Evolutionary conservation across 2,113 vertebrate genomes (phyloP).

Genomic region (Zeus faber): DNA sequence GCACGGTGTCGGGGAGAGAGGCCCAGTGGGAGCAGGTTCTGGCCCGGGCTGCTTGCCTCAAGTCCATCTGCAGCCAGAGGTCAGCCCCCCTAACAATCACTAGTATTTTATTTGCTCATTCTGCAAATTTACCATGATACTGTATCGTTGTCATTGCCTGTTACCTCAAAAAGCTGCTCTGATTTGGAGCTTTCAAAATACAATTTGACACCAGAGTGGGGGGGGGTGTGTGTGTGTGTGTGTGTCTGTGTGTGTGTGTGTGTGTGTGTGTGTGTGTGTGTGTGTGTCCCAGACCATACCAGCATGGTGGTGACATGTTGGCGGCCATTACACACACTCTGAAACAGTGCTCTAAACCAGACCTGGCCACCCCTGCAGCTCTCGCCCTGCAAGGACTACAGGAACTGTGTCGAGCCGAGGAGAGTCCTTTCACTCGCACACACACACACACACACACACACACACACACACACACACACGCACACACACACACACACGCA

Average conservation of each 20-base stretch:
- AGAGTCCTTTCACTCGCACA: constrained; percentile 41
- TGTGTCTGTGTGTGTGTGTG: not conserved
- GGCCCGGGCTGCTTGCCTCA: constrained; percentile 86
- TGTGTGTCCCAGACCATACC: constrained; percentile 83
- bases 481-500: not conserved
- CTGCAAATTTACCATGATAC: no score
- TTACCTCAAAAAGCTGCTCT: not conserved
- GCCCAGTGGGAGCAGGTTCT: constrained; percentile 89
- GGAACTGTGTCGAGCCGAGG: constrained; percentile 91
- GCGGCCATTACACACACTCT: constrained; percentile 85
- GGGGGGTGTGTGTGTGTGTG: not conserved
- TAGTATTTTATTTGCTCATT: no score
- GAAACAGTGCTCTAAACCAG: constrained; percentile 81
- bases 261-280: constrained; percentile 2
- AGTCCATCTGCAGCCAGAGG: constrained; percentile 92
- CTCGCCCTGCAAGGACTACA: constrained; percentile 88
- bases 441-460: not conserved
- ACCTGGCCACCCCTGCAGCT: constrained; percentile 85
- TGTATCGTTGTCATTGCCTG: no score
- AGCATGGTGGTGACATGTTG: constrained; percentile 95
- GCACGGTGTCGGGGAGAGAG: constrained; percentile 78
- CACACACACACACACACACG: constrained; percentile 1
- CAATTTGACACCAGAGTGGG: no score
- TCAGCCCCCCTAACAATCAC: constrained; percentile 42
- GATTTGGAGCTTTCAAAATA: no score